phyloP scores from a whole-genome alignment of 1,140 invertebrate genomes.

The Meloidogyne chitwoodi region DNA sequence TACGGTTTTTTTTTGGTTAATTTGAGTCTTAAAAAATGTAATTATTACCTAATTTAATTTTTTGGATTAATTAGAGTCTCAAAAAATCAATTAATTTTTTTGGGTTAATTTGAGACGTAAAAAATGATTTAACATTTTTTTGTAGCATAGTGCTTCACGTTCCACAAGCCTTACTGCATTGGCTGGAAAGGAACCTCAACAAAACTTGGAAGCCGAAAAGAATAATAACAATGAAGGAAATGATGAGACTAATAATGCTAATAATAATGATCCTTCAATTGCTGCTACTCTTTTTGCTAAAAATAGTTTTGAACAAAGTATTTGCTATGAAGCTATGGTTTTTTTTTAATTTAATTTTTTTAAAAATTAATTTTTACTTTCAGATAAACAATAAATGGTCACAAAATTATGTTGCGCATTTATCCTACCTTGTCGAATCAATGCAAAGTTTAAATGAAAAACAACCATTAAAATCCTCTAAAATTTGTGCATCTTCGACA shows the following conservation, averaged over 20 bases:
- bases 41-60: too few species aligned
- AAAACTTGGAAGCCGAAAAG: neutral
- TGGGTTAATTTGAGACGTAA: too few species aligned
- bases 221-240: neutral
- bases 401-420: neutral
- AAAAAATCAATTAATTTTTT: too few species aligned
- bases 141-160: neutral
- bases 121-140: too few species aligned
- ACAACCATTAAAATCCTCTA: neutral
- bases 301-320: constrained; percentile 26
- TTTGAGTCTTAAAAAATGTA: neutral
- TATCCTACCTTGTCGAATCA: neutral
- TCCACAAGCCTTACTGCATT: neutral
- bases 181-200: neutral
- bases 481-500: neutral
- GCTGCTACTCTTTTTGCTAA: constrained; percentile 15
- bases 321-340: constrained; percentile 15
- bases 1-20: neutral
- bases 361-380: neutral
- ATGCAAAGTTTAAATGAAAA: constrained; percentile 5
- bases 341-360: neutral
- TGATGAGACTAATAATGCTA: neutral
- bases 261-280: neutral
- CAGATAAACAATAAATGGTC: constrained; percentile 20
- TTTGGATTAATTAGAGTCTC: too few species aligned